A percentile compares a stretch with the other conserved stretches of the same genome.
These are phyloP conservation scores for Ramphastos sulfuratus DNA, from an alignment of 2,113 vertebrate species.

Conservation along the genomic window DNA sequence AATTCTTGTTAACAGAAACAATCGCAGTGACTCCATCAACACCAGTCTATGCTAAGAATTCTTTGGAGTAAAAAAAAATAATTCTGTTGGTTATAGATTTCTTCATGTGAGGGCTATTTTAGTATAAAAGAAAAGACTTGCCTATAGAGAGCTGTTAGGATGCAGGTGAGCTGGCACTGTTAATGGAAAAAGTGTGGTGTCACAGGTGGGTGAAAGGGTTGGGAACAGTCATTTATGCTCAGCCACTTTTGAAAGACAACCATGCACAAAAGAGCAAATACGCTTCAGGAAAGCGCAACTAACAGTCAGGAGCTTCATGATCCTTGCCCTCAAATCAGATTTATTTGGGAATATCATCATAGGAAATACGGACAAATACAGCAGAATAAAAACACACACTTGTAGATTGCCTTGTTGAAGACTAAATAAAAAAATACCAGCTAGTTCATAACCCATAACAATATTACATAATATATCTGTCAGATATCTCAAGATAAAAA, in stretches of 20 bases:
- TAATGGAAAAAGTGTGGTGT: neutral
- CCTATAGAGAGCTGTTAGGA: neutral
- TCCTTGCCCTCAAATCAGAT: conserved; percentile 71
- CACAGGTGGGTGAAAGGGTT: neutral
- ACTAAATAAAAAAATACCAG: conserved; percentile 68
- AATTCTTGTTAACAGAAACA: neutral
- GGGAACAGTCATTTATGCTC: neutral
- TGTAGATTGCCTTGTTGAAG: conserved; percentile 55
- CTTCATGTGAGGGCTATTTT: neutral
- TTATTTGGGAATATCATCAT: conserved; percentile 76
- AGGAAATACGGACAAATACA: conserved; percentile 74
- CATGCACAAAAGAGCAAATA: neutral
- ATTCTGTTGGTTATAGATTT: neutral
- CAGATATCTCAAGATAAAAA: conserved; percentile 51
- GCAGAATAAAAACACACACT: conserved; percentile 69
- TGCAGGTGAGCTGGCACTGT: neutral
- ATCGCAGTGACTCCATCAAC: neutral
- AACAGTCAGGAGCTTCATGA: conserved; percentile 47
- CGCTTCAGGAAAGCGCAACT: conserved; percentile 14
- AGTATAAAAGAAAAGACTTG: neutral
- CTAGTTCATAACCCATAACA: conserved; percentile 62
- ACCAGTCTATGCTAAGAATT: neutral
- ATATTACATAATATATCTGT: conserved; percentile 51
- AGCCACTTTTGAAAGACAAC: neutral
- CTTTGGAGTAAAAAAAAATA: neutral